A percentile compares a stretch with the other conserved stretches of the same genome.
phyloP scores from a whole-genome alignment of 2,797 vertebrate genomes.

The Myotis findleyi region DNA sequence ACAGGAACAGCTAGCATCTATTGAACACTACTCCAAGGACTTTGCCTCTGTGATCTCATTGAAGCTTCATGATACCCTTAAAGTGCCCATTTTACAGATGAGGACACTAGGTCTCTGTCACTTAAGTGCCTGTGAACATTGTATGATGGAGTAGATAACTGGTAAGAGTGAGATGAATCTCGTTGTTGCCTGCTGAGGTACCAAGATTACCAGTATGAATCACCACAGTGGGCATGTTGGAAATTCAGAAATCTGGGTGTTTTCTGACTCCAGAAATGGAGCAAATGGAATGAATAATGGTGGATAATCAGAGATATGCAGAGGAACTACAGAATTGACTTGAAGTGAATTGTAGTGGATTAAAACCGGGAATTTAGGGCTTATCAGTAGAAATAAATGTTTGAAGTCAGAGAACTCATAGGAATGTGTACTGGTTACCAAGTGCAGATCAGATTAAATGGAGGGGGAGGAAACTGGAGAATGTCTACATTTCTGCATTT shows the following conservation, averaged over 20 bases:
- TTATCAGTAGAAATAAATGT: conserved; percentile 46
- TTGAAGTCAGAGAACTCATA: conserved; percentile 39
- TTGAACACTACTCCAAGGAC: background rate
- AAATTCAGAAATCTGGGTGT: background rate
- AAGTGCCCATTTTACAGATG: background rate
- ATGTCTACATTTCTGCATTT: background rate
- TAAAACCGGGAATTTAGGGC: background rate
- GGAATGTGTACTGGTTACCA: conserved; percentile 45
- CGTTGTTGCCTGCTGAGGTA: background rate
- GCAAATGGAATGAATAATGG: background rate
- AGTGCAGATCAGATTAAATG: conserved; percentile 48
- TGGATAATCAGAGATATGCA: background rate
- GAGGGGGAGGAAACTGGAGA: background rate
- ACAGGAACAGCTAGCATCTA: background rate
- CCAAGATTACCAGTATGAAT: background rate
- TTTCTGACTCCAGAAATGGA: conserved; percentile 22
- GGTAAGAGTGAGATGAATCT: background rate
- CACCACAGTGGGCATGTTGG: background rate
- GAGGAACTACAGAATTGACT: background rate
- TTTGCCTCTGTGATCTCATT: background rate
- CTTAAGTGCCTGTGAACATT: background rate
- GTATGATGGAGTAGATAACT: background rate
- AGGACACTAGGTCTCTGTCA: background rate
- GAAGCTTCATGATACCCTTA: background rate
- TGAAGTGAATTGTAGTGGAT: background rate